These are phyloP conservation scores for Epizoanthus fatuus DNA, from an alignment of 92 coral and sea anemone species.

Conservation along the genomic window DNA sequence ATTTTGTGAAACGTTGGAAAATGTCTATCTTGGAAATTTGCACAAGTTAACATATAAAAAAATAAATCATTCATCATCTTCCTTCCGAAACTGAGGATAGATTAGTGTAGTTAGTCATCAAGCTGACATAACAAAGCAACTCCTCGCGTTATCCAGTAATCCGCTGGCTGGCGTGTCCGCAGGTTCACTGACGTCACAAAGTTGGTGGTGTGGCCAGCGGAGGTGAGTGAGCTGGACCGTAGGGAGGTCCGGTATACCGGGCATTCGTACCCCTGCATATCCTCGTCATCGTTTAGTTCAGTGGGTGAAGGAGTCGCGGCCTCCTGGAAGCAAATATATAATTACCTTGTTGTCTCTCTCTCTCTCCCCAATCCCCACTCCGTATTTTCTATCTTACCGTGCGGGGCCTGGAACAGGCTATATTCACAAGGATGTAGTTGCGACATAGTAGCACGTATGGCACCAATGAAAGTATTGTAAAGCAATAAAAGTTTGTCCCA, in stretches of 20 bases:
- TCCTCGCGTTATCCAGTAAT: conserved; percentile 97
- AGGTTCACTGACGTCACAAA: conserved; percentile 90
- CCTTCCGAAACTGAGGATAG: not conserved
- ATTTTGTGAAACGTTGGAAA: too few species aligned
- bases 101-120: conserved; percentile 64
- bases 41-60: not conserved
- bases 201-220: conserved; percentile 91
- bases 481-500: too few species aligned
- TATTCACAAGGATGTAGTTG: too few species aligned
- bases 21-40: too few species aligned
- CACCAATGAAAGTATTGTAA: too few species aligned
- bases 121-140: conserved; percentile 97
- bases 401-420: too few species aligned
- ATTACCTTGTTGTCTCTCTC: too few species aligned
- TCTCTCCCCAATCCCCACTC: too few species aligned
- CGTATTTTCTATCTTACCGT: too few species aligned
- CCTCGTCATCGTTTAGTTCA: conserved; percentile 53
- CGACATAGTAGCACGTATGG: too few species aligned
- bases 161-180: conserved; percentile 90
- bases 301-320: conserved; percentile 17
- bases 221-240: conserved; percentile 92
- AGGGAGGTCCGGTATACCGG: conserved; percentile 97
- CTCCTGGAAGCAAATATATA: conserved; percentile 8
- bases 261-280: conserved; percentile 82
- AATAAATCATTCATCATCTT: not conserved